phyloP scores from a whole-genome alignment of 2,797 vertebrate genomes.

The Melanotaenia nigrans region DNA sequence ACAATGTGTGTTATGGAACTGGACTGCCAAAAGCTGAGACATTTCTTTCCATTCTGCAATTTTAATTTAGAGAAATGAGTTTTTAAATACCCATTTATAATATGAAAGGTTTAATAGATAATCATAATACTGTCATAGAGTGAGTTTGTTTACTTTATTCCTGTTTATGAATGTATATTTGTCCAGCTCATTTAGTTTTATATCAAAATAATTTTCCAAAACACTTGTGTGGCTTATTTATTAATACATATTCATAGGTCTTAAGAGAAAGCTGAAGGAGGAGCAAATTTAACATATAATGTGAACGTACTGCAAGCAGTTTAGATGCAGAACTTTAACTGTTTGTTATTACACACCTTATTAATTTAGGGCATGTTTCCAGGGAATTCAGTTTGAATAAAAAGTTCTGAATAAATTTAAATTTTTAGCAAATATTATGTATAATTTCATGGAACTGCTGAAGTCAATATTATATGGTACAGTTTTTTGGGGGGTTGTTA shows the following conservation, averaged over 20 bases:
- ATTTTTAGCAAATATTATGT: not conserved
- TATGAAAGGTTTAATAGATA: constrained; percentile 12
- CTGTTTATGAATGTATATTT: not conserved
- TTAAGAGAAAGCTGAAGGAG: not conserved
- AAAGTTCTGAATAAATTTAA: not conserved
- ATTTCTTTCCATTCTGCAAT: constrained; percentile 16
- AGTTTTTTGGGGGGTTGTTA: not conserved
- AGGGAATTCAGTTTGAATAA: too few species aligned
- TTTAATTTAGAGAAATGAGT: constrained; percentile 11
- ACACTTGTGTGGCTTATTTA: not conserved
- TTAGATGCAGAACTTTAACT: not conserved
- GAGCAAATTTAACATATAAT: not conserved
- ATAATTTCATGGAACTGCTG: not conserved
- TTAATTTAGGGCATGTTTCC: not conserved
- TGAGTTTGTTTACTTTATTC: not conserved
- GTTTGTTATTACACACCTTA: not conserved
- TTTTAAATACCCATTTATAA: constrained; percentile 13
- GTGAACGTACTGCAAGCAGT: not conserved
- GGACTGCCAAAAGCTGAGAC: constrained; percentile 9
- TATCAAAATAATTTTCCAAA: not conserved
- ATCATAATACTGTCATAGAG: not conserved
- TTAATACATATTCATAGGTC: not conserved
- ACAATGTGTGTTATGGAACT: constrained; percentile 1
- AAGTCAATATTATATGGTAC: not conserved
- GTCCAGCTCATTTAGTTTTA: not conserved